These are phyloP conservation scores for Lutraria rhynchaena DNA, from an alignment of 1,140 invertebrate species.

Conservation along the genomic window DNA sequence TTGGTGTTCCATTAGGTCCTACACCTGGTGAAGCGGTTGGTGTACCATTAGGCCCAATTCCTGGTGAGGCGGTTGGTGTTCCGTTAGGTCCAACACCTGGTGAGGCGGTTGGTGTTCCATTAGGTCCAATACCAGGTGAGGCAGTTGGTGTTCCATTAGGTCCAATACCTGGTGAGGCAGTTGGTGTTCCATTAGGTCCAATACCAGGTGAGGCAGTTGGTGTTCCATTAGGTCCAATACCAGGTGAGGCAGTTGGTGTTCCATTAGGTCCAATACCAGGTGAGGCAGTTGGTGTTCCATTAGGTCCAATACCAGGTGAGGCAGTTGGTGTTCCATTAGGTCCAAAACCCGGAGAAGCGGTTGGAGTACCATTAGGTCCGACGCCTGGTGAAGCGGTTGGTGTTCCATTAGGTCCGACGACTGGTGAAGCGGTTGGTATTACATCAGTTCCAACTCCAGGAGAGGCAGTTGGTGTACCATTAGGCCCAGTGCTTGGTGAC, in stretches of 20 bases:
- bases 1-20: neutral
- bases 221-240: neutral
- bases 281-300: slow-evolving; percentile 20
- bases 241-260: slow-evolving; percentile 27
- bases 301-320: neutral
- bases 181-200: slow-evolving; percentile 20
- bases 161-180: slow-evolving; percentile 18
- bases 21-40: slow-evolving; percentile 25
- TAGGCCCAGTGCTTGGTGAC: slow-evolving; percentile 13
- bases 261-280: neutral
- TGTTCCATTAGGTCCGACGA: neutral
- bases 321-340: slow-evolving; percentile 34
- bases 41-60: neutral
- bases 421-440: slow-evolving; percentile 32
- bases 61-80: slow-evolving; percentile 39
- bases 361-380: neutral
- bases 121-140: slow-evolving; percentile 27
- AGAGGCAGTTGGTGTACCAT: slow-evolving; percentile 45
- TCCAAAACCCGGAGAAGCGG: neutral
- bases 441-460: slow-evolving; percentile 12
- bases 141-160: slow-evolving; percentile 26
- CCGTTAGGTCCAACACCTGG: slow-evolving; percentile 20
- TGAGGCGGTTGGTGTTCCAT: slow-evolving; percentile 24
- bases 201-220: slow-evolving; percentile 23
- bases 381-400: slow-evolving; percentile 19